Evolutionary conservation across 2,797 vertebrate genomes (phyloP).

Genomic region (Arctocebus calabarensis): DNA sequence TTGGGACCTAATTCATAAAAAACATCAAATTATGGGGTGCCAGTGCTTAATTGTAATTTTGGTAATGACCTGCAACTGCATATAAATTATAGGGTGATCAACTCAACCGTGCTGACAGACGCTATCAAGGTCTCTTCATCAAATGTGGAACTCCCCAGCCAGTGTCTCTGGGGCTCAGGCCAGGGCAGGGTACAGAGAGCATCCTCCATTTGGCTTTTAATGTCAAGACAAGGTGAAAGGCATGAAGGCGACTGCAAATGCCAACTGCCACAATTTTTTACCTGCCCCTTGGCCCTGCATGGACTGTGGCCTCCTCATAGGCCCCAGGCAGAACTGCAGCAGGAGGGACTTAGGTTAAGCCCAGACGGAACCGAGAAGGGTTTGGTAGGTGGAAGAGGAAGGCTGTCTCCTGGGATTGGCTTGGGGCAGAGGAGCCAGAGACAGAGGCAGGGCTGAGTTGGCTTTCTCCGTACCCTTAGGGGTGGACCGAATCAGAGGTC

Average conservation of each 20-base stretch:
- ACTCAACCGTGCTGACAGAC: constrained; percentile 29
- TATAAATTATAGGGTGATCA: constrained; percentile 78
- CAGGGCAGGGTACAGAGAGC: not conserved
- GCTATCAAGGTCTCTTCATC: not conserved
- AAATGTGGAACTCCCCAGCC: not conserved
- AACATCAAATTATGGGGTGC: constrained; percentile 71
- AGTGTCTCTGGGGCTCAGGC: not conserved
- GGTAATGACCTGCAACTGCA: constrained; percentile 76
- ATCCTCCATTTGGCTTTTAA: not conserved
- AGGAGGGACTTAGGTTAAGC: not conserved
- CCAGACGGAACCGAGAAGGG: not conserved
- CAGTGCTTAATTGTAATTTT: constrained; percentile 70
- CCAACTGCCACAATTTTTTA: not conserved
- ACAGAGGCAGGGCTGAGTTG: not conserved
- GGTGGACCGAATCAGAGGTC: not conserved
- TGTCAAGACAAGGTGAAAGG: not conserved
- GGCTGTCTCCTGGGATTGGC: not conserved
- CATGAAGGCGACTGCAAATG: not conserved
- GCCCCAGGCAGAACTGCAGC: too few relatives aligned
- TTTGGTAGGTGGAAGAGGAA: not conserved
- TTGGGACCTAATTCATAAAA: constrained; percentile 74
- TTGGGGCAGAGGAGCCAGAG: not conserved
- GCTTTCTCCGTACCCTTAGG: not conserved
- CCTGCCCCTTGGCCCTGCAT: fast-evolving
- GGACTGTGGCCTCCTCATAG: not conserved